A percentile compares a stretch with the other conserved stretches of the same genome.
Conservation (phyloP, 2,113 vertebrate genomes). For the Hippolais icterina region DNA sequence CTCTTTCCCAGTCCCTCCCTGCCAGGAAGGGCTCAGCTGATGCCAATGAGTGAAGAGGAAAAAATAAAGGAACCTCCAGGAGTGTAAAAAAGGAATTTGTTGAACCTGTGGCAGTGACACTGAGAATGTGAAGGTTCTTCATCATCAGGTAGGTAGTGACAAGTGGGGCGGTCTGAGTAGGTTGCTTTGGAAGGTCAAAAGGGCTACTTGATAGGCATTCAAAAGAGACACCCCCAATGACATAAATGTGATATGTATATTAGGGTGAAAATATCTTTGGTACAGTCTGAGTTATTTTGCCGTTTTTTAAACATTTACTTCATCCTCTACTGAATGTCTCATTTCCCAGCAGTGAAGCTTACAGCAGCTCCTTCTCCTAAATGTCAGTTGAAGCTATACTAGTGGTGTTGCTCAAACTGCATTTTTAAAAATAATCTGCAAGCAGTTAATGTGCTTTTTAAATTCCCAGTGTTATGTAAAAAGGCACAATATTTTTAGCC, state of each 20-base stretch:
- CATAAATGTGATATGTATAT: neutral
- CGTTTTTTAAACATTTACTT: neutral
- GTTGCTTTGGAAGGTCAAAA: neutral
- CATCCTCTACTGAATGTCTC: neutral
- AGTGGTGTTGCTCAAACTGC: slow-evolving; percentile 43
- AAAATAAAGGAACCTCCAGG: neutral
- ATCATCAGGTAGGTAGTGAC: neutral
- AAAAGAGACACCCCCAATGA: neutral
- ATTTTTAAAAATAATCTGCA: slow-evolving; percentile 56
- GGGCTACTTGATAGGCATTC: neutral
- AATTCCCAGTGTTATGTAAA: slow-evolving; percentile 57
- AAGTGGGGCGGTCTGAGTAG: neutral
- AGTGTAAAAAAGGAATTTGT: neutral
- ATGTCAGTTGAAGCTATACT: slow-evolving; percentile 27
- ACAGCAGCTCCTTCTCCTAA: slow-evolving; percentile 35
- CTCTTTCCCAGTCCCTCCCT: neutral
- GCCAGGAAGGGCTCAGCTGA: neutral
- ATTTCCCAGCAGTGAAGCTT: neutral
- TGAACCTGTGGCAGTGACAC: neutral
- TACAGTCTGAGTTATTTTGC: neutral
- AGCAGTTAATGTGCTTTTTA: slow-evolving; percentile 46
- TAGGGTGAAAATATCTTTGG: neutral
- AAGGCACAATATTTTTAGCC: slow-evolving; percentile 55
- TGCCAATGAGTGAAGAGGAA: neutral
- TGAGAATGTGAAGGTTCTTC: neutral